These are phyloP conservation scores for Lasioglossum morio DNA, from an alignment of 2,888 invertebrate genomes.

Conservation along the genomic window DNA sequence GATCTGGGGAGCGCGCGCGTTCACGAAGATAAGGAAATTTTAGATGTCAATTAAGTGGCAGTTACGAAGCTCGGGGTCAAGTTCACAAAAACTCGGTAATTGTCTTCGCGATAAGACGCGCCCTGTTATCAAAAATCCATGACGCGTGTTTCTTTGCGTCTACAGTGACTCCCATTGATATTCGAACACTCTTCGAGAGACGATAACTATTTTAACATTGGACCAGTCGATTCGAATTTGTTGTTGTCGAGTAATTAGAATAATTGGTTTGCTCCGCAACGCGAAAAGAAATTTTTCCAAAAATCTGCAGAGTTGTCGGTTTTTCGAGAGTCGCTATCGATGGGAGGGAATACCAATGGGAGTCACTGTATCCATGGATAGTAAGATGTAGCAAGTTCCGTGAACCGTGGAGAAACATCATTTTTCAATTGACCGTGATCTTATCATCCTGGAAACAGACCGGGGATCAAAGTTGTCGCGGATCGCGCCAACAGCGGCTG, in stretches of 20 bases:
- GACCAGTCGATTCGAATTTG: too few relatives aligned
- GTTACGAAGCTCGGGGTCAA: neutral
- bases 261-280: too few relatives aligned
- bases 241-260: too few relatives aligned
- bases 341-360: too few relatives aligned
- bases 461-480: neutral
- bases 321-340: too few relatives aligned
- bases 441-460: neutral
- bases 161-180: neutral
- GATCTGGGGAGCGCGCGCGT: neutral
- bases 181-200: too few relatives aligned
- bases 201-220: too few relatives aligned
- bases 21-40: neutral
- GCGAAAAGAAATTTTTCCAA: too few relatives aligned
- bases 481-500: neutral
- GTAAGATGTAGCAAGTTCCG: neutral
- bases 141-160: neutral
- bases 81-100: neutral
- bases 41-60: slow-evolving; percentile 6
- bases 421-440: neutral
- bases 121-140: neutral
- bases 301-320: too few relatives aligned
- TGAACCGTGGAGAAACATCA: neutral
- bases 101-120: neutral
- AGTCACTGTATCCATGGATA: too few relatives aligned